Evolutionary conservation across 2,113 vertebrate genomes (phyloP), one percentile per base, ranked within the genome.

Genomic region (Circaetus cinerascens): DNA sequence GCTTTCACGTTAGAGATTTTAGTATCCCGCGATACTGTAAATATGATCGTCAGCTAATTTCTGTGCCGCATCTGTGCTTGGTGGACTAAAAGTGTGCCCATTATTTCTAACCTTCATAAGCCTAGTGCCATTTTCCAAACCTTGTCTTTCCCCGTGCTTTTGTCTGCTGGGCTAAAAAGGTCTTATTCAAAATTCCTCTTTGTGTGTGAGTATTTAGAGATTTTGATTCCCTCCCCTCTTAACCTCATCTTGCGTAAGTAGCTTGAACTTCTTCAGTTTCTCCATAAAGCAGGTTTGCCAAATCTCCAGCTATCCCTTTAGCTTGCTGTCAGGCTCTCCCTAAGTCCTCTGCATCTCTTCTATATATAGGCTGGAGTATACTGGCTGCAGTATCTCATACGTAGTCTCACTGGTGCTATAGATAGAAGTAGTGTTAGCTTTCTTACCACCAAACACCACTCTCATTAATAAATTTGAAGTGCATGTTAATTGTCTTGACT

Each of bases 391-490:
- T 3, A 1, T 8, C 13, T 26, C 46, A 10, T 9, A 6, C 2
- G 2, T 11, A 7, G 23, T 25, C 55, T 69, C 23, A 7, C 23
- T 20, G 41, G 13, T 19, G 80, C 50, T 23, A 0, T 20, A 19
- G 45, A 4, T 3, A 19, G n/a, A 32, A 2, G 13, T 4, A 21
- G 15, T 3, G 7, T 5, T n/a, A 10, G 26, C 46, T 50, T 14
- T 41, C 71, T 13, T 18, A 7, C 40, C 77, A 5, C 64, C 73
- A 26, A 13, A 14, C 72, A 10, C 40, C 53, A 1, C 20, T 29
- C 73, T 30, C 60, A 4, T 13, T 10, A 9, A 16, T 11, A 29
- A 40, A 21, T 13, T 27, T 66, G 15, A 12, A 10, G 21, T 2
- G 6, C 30, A 13, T 46, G 1, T 43, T 27, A 4, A 9, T 57